Base-by-base conservation (phyloP, 2,113 vertebrate genomes). In the Rhinolophus sinicus region DNA sequence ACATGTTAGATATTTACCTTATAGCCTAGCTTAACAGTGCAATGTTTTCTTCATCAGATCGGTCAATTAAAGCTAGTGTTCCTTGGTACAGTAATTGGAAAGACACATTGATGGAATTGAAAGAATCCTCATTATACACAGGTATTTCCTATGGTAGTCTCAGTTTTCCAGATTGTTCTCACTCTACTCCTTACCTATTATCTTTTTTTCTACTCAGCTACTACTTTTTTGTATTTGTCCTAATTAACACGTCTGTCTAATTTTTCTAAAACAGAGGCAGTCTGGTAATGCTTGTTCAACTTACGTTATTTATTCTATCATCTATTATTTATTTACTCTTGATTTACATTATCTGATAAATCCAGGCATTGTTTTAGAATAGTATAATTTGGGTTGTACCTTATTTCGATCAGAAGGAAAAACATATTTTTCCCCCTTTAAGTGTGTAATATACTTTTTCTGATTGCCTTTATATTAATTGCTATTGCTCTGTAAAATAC, bases 41-140 rank as follows among this genome's bases (percentile, higher is more conserved):
- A 97, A 6, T 99, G 97, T 99, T 99, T 99, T 99, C 98, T 98
- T 99, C 98, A 93, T 99, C 98, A 99, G 99, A 99, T 99, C 98
- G 98, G 98, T 99, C 98, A 98, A 89, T 99, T 99, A 99, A 99
- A 99, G 99, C 99, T 99, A 99, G 98, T 99, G 98, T 99, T 98
- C 99, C 99, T 98, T 99, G 99, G 99, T 99, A 99, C 99, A 99
- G 50, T 99, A 99, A 98, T 99, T 99, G 99, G 99, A 99, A 99
- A 99, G 98, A 99, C 96, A 99, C 99, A 97, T 98, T 99, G 98
- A 99, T 98, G 98, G 99, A 99, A 98, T 98, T 99, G 98, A 99
- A 98, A 99, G 98, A 98, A 98, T 99, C 99, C 98, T 98, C 98
- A 95, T 99, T 98, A 98, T 99, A 98, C 98, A 98, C 99, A 99